Evolutionary conservation across 2,797 vertebrate genomes (phyloP).

Genomic region (Pangasius mekongensis): DNA sequence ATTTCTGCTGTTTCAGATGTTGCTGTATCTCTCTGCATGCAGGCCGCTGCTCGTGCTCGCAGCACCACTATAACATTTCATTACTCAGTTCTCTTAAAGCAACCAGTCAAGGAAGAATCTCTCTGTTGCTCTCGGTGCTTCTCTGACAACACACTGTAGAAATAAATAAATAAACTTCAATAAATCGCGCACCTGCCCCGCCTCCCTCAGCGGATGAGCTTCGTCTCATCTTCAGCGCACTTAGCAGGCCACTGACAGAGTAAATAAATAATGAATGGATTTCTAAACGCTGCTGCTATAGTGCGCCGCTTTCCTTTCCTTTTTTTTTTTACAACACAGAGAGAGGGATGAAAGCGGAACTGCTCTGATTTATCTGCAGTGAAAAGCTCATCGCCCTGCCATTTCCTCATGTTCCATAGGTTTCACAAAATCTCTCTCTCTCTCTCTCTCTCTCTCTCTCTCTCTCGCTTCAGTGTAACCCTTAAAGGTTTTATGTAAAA

Average conservation of each 20-base stretch:
- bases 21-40: neutral
- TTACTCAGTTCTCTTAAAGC: neutral
- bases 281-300: neutral
- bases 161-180: neutral
- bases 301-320: neutral
- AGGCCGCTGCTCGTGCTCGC: neutral
- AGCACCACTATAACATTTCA: neutral
- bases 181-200: neutral
- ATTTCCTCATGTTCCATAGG: neutral
- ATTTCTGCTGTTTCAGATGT: neutral
- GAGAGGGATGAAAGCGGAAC: constrained; percentile 7
- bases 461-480: neutral
- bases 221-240: neutral
- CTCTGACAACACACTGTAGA: neutral
- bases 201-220: neutral
- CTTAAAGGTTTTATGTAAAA: neutral
- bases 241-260: neutral
- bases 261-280: constrained; percentile 15
- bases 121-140: neutral
- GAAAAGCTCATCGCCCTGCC: neutral
- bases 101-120: too few species aligned
- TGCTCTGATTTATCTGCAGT: neutral
- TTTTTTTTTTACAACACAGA: neutral
- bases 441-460: neutral
- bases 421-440: neutral